These are phyloP conservation scores for Dasyornis broadbenti DNA, from an alignment of 2,113 vertebrate genomes.

Conservation along the genomic window DNA sequence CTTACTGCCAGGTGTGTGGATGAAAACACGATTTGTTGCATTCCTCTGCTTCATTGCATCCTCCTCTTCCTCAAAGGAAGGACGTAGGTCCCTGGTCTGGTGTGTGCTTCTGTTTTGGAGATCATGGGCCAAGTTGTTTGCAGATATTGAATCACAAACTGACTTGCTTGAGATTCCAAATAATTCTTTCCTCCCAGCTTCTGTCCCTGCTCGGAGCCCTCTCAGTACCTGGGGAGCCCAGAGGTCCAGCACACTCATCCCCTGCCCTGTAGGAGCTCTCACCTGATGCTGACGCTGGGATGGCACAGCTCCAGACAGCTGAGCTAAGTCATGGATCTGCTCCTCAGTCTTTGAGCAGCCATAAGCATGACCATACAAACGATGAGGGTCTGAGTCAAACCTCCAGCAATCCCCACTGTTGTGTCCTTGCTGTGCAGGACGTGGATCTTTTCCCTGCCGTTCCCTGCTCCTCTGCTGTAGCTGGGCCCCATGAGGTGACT, in stretches of 20 bases:
- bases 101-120: not conserved
- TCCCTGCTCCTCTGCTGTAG: not conserved
- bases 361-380: fast-evolving
- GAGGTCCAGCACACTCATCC: not conserved
- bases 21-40: not conserved
- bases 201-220: not conserved
- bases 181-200: not conserved
- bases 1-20: not conserved
- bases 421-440: not conserved
- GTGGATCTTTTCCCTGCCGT: not conserved
- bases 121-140: not conserved
- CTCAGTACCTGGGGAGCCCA: fast-evolving
- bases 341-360: not conserved
- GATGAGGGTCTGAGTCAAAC: not conserved
- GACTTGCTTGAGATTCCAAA: not conserved
- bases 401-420: not conserved
- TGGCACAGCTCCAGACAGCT: not conserved
- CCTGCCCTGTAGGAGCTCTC: not conserved
- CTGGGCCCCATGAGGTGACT: fast-evolving
- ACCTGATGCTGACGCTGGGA: not conserved
- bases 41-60: not conserved
- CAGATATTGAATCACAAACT: not conserved
- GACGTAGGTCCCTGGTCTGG: not conserved
- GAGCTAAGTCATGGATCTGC: not conserved
- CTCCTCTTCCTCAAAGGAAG: not conserved